A percentile compares a stretch with the other conserved stretches of the same genome.
Evolutionary conservation across 2,797 vertebrate genomes (phyloP).

Genomic region (Pangasius krempfi): DNA sequence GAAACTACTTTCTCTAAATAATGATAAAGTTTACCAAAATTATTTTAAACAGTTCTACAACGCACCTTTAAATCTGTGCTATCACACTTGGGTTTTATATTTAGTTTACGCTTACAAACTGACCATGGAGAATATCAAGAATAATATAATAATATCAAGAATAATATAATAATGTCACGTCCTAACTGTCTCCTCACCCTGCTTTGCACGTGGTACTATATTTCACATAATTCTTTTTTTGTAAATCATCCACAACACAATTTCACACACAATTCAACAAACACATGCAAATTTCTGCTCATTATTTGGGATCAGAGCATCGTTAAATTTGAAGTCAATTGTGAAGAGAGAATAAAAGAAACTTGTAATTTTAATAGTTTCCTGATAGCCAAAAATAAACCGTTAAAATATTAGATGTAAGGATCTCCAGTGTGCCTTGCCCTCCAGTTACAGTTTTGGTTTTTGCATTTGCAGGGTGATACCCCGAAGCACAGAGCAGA

Average conservation of each 20-base stretch:
- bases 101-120: background rate
- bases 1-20: background rate
- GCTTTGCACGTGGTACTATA: background rate
- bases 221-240: background rate
- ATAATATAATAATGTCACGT: too few species aligned
- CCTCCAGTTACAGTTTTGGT: background rate
- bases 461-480: conserved; percentile 79
- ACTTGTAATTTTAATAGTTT: background rate
- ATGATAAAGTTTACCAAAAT: background rate
- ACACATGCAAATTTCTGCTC: background rate
- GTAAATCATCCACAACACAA: conserved; percentile 3
- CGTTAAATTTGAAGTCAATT: background rate
- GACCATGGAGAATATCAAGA: background rate
- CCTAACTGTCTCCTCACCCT: background rate
- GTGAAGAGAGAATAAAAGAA: background rate
- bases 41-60: background rate
- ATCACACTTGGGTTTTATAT: background rate
- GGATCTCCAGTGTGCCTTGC: background rate
- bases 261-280: conserved; percentile 4
- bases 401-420: background rate
- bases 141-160: background rate
- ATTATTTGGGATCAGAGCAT: background rate
- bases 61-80: background rate
- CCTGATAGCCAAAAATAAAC: background rate
- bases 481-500: conserved; percentile 91